phyloP scores from a whole-genome alignment of 1,140 invertebrate genomes.

The Vanessa tameamea region DNA sequence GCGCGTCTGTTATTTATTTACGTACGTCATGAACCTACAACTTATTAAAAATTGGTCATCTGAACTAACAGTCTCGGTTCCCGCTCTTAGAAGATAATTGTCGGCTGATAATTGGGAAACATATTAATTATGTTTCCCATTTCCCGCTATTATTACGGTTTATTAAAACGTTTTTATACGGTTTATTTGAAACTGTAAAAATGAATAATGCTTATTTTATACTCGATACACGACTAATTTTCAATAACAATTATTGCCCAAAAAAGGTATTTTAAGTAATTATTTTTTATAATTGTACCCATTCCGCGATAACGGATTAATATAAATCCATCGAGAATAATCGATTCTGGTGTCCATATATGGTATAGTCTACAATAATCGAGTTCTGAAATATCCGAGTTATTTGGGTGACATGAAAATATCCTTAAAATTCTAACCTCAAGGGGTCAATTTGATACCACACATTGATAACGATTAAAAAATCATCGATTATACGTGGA shows the following conservation, averaged over 20 bases:
- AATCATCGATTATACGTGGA: conserved; percentile 17
- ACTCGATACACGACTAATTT: background rate
- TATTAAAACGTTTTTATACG: too few relatives aligned
- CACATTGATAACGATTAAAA: conserved; percentile 22
- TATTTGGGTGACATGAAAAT: conserved; percentile 32
- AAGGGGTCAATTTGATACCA: conserved; percentile 29
- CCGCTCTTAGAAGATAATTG: background rate
- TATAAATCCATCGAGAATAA: background rate
- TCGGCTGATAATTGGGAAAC: too few relatives aligned
- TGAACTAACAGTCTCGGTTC: background rate
- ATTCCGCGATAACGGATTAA: background rate
- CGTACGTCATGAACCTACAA: background rate
- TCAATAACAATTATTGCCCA: background rate
- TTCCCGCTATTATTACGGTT: conserved; percentile 2
- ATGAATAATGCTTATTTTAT: too few relatives aligned
- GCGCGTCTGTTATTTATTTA: background rate
- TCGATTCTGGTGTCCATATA: background rate
- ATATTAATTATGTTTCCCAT: background rate
- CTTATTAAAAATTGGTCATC: background rate
- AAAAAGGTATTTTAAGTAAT: too few relatives aligned
- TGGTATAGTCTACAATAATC: background rate
- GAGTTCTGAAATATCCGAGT: conserved; percentile 1
- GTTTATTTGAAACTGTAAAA: background rate
- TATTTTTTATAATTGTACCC: background rate
- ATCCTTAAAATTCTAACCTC: conserved; percentile 25